A percentile compares a stretch with the other conserved stretches of the same genome.
These are phyloP conservation scores for Artemia franciscana DNA, from an alignment of 1,140 invertebrate genomes.

Conservation along the genomic window DNA sequence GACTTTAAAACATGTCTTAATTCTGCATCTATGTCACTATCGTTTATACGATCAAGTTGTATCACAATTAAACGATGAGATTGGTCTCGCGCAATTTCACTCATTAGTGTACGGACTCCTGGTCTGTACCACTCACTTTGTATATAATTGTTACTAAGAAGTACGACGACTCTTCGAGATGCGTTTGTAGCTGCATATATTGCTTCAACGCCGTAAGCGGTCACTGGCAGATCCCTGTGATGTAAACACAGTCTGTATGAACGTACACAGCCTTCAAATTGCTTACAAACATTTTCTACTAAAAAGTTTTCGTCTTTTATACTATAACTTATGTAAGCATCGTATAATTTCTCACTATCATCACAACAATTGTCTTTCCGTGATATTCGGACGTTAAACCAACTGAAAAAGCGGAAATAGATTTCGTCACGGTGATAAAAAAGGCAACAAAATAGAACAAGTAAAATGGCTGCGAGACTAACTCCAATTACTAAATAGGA, in stretches of 20 bases:
- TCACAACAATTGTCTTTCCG: slow-evolving; percentile 18
- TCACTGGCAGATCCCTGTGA: slow-evolving; percentile 60
- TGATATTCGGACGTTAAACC: slow-evolving; percentile 15
- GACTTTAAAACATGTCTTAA: slow-evolving; percentile 65
- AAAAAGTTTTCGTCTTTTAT: slow-evolving; percentile 72
- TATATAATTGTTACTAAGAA: slow-evolving; percentile 75
- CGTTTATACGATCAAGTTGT: slow-evolving; percentile 54
- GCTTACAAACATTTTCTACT: slow-evolving; percentile 32
- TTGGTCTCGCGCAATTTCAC: slow-evolving; percentile 43
- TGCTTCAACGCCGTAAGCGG: slow-evolving; percentile 58
- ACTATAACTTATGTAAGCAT: slow-evolving; percentile 75
- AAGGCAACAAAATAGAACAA: slow-evolving; percentile 15
- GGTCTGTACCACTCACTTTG: slow-evolving; percentile 81
- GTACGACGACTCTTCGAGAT: slow-evolving; percentile 64
- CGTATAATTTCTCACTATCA: slow-evolving; percentile 59
- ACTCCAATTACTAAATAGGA: slow-evolving; percentile 14
- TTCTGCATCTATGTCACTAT: slow-evolving; percentile 65
- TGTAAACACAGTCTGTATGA: slow-evolving; percentile 55
- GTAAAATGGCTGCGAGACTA: slow-evolving; percentile 15
- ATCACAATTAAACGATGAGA: slow-evolving; percentile 42
- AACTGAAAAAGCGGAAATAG: slow-evolving; percentile 16
- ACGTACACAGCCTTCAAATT: slow-evolving; percentile 13
- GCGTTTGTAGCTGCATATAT: slow-evolving; percentile 74
- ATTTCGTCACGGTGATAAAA: slow-evolving; percentile 21
- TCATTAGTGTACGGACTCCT: slow-evolving; percentile 75